Evolutionary conservation across 1,140 invertebrate genomes (phyloP).

Genomic region (Scaptomyza montana): DNA sequence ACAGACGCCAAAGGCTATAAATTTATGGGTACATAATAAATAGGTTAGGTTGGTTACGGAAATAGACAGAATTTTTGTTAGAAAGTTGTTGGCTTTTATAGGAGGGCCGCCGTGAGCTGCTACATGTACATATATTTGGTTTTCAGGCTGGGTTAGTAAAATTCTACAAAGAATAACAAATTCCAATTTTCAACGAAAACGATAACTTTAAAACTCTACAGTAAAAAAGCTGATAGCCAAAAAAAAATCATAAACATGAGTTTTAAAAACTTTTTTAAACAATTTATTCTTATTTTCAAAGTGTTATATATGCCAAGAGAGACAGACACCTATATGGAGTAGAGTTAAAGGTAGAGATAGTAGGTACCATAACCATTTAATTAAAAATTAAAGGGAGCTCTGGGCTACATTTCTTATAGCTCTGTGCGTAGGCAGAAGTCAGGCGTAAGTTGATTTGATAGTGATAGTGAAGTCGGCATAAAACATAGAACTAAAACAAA

Average conservation of each 20-base stretch:
- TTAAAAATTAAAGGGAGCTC: constrained; percentile 11
- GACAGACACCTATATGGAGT: constrained; percentile 16
- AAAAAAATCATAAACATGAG: not conserved
- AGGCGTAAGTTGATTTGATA: constrained; percentile 31
- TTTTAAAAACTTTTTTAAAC: not conserved
- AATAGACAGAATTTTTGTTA: constrained; percentile 27
- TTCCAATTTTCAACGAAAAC: constrained; percentile 1
- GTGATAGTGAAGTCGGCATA: constrained; percentile 40
- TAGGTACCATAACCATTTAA: constrained; percentile 26
- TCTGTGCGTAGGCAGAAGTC: constrained; percentile 18
- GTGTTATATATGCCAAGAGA: constrained; percentile 6
- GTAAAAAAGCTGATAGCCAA: constrained; percentile 1
- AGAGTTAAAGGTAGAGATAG: constrained; percentile 7
- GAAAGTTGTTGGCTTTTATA: constrained; percentile 29
- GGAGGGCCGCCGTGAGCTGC: constrained; percentile 34
- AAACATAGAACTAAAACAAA: constrained; percentile 4
- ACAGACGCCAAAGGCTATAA: constrained; percentile 58
- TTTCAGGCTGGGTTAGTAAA: constrained; percentile 24
- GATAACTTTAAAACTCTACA: constrained; percentile 4
- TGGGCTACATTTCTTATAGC: constrained; percentile 18
- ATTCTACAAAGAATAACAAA: constrained; percentile 34
- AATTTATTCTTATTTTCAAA: not conserved
- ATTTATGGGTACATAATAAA: constrained; percentile 19
- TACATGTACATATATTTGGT: constrained; percentile 4
- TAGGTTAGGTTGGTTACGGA: constrained; percentile 4